Percentiles rank a stretch among this genome's conserved stretches.
Evolutionary conservation across 2,888 invertebrate genomes (phyloP).

Genomic region (Julus scanicus): DNA sequence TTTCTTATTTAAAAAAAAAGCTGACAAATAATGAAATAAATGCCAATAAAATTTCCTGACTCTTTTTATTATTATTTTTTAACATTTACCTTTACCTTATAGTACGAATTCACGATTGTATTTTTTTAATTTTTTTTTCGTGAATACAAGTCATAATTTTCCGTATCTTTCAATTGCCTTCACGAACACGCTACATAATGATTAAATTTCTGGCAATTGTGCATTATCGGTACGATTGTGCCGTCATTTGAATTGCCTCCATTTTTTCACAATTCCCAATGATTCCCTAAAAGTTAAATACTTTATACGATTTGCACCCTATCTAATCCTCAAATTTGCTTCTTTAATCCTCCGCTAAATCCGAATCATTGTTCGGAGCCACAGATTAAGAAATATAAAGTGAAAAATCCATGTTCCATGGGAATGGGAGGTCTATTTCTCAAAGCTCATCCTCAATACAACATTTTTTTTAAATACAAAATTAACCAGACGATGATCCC

Average conservation of each 20-base stretch:
- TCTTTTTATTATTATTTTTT: not conserved
- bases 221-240: not conserved
- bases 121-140: not conserved
- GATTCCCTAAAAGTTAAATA: not conserved
- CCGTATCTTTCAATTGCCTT: slow-evolving; percentile 10
- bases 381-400: not conserved
- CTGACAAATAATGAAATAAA: slow-evolving; percentile 8
- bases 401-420: not conserved
- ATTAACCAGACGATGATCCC: no score
- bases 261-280: not conserved
- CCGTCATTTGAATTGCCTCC: not conserved
- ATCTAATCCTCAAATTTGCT: not conserved
- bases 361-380: not conserved
- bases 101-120: not conserved
- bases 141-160: slow-evolving; percentile 22
- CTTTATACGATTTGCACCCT: not conserved
- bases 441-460: no score
- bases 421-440: not conserved
- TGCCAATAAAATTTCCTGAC: not conserved
- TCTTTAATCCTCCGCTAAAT: not conserved
- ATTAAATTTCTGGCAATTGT: not conserved
- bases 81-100: not conserved
- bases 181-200: not conserved
- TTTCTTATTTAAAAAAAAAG: not conserved
- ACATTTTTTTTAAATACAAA: no score